These are phyloP conservation scores for Netta rufina DNA, from an alignment of 2,797 vertebrate species.

Conservation along the genomic window DNA sequence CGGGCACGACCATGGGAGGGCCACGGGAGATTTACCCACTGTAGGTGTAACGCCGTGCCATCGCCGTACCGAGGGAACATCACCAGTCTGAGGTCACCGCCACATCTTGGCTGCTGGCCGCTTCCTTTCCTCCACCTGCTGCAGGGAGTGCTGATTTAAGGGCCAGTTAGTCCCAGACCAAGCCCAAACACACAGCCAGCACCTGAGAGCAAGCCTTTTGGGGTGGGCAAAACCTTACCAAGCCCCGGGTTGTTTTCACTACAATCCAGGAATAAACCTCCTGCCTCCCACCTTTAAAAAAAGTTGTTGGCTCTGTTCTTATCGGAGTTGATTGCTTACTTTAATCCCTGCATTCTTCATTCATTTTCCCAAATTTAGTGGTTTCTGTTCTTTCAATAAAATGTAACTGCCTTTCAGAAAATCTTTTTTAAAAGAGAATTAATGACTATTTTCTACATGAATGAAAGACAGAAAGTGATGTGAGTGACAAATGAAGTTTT, in stretches of 20 bases:
- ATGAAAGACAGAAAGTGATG: neutral
- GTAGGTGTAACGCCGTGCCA: neutral
- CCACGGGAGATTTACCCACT: no score
- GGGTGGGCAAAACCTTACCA: no score
- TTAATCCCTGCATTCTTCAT: neutral
- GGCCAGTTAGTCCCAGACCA: neutral
- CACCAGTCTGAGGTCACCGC: neutral
- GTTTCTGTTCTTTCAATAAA: neutral
- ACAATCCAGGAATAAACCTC: no score
- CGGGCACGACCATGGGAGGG: fast-evolving
- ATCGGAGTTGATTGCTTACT: neutral
- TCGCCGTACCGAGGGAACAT: no score
- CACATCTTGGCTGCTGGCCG: neutral
- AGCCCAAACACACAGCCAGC: neutral
- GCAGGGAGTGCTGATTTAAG: neutral
- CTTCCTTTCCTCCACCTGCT: neutral
- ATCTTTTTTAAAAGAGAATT: neutral
- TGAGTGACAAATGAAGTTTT: neutral
- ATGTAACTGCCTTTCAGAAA: neutral
- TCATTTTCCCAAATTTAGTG: neutral
- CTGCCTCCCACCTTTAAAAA: no score
- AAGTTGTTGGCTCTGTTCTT: no score
- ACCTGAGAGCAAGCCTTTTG: neutral
- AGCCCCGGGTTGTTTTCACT: no score
- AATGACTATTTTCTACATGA: neutral